A percentile compares a stretch with the other conserved stretches of the same genome.
Conservation (phyloP, 2,113 vertebrate species). For the Piaya cayana region DNA sequence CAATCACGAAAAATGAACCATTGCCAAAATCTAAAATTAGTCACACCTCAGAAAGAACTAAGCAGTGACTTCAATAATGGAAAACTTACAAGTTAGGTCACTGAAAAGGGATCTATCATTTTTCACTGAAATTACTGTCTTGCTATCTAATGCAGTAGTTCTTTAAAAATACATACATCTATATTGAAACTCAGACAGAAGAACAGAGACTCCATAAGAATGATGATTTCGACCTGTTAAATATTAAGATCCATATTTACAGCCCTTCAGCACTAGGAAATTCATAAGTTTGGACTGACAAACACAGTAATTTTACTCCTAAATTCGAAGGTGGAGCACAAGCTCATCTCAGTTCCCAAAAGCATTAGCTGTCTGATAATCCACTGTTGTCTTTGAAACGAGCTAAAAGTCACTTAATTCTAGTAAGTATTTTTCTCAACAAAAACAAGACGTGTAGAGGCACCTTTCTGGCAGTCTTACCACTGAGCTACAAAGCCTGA, state of each 20-base stretch:
- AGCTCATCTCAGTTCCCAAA: neutral
- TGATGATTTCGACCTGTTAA: constrained; percentile 67
- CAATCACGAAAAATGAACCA: constrained; percentile 19
- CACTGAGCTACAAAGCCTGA: neutral
- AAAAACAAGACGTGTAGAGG: neutral
- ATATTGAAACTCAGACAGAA: constrained; percentile 34
- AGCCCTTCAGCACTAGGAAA: constrained; percentile 11
- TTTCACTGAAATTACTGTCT: constrained; percentile 72
- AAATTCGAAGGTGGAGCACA: neutral
- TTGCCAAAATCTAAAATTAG: constrained; percentile 65
- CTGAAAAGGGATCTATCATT: constrained; percentile 65
- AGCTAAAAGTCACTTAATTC: neutral
- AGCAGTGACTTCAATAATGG: constrained; percentile 65
- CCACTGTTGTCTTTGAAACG: neutral
- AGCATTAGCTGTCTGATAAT: neutral
- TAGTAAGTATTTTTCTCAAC: neutral
- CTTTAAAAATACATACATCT: constrained; percentile 76
- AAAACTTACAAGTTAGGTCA: constrained; percentile 57
- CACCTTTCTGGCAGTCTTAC: neutral
- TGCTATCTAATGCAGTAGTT: constrained; percentile 63
- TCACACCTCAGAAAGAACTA: constrained; percentile 60
- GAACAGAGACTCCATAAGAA: constrained; percentile 50
- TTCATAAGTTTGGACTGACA: neutral
- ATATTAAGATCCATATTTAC: constrained; percentile 78
- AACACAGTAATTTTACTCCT: neutral